Percentiles rank a stretch among this genome's conserved stretches.
Evolutionary conservation across 1,140 invertebrate species (phyloP).

Genomic region (Lamellibrachia luymesi): DNA sequence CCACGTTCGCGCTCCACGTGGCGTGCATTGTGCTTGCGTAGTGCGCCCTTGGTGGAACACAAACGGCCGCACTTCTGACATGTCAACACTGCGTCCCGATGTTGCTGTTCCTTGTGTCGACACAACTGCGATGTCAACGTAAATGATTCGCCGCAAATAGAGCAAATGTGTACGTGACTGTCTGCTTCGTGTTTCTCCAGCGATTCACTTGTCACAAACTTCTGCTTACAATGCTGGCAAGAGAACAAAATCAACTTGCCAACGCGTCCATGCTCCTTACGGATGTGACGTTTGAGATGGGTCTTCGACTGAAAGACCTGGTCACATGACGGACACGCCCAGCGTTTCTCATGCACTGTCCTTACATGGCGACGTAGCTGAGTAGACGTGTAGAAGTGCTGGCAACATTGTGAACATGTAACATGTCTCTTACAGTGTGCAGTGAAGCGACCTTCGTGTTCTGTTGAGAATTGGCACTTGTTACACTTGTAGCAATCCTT

Average conservation of each 20-base stretch:
- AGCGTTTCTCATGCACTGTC: background rate
- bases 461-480: background rate
- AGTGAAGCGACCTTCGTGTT: background rate
- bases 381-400: constrained; percentile 1
- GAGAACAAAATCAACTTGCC: background rate
- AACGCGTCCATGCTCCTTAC: background rate
- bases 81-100: constrained; percentile 49
- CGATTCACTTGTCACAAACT: background rate
- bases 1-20: constrained; percentile 63
- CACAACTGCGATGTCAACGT: constrained; percentile 5
- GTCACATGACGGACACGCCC: background rate
- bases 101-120: background rate
- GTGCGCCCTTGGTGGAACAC: constrained; percentile 86
- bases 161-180: constrained; percentile 18
- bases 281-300: constrained; percentile 1
- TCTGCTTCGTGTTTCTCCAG: background rate
- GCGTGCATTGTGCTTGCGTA: constrained; percentile 85
- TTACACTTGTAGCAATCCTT: constrained; percentile 1
- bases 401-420: background rate
- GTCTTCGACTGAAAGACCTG: background rate
- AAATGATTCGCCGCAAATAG: constrained; percentile 22
- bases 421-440: background rate
- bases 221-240: background rate
- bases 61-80: constrained; percentile 82
- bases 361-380: background rate